Evolutionary conservation across 2,797 vertebrate species (phyloP).

Genomic region (Alca torda): DNA sequence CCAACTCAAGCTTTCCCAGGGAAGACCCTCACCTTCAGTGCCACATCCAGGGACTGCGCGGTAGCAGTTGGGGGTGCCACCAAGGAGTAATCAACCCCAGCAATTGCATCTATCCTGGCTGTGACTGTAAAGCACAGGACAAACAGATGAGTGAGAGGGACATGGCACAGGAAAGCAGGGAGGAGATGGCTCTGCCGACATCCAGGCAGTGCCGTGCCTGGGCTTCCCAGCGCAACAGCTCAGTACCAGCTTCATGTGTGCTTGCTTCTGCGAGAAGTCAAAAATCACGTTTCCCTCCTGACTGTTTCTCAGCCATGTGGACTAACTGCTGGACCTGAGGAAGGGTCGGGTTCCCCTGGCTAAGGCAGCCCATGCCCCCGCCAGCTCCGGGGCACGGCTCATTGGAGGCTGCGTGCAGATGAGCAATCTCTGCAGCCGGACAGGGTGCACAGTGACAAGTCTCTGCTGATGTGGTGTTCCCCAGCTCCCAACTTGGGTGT

Average conservation of each 20-base stretch:
- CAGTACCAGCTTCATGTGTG: accelerated
- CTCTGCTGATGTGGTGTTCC: neutral
- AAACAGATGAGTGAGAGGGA: neutral
- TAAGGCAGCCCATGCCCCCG: accelerated
- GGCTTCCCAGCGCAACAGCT: neutral
- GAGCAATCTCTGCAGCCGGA: accelerated
- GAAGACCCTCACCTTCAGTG: conserved; percentile 72
- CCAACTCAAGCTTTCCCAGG: neutral
- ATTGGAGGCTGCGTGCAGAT: neutral
- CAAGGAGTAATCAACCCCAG: conserved; percentile 71
- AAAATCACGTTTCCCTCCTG: neutral
- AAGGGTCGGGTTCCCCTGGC: neutral
- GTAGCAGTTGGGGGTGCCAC: conserved; percentile 50
- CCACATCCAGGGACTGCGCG: neutral
- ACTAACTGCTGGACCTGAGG: neutral
- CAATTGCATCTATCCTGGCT: conserved; percentile 24
- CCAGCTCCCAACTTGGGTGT: neutral
- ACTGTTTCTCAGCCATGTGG: neutral
- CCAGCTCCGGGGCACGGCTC: neutral
- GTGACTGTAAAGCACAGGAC: conserved; percentile 58
- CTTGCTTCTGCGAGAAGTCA: neutral
- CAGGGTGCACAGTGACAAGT: neutral
- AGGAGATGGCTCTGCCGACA: neutral
- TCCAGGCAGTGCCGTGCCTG: accelerated
- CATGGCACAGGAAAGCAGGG: neutral